Conservation (phyloP, 2,113 vertebrate genomes). For the Pimephales promelas region DNA sequence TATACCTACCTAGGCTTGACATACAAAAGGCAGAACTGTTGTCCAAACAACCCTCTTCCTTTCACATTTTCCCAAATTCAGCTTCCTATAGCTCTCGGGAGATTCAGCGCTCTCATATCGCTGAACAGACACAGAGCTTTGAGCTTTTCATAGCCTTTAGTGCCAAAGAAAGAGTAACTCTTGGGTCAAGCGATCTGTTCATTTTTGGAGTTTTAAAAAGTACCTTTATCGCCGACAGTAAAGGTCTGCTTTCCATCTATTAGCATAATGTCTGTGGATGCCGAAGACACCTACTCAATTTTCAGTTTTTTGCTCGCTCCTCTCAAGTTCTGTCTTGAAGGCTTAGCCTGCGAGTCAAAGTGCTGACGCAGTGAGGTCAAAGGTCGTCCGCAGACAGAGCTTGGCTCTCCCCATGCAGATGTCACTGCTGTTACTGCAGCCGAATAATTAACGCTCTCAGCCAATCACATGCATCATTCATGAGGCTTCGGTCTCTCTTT, state of each 20-base stretch:
- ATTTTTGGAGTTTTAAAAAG: conserved; percentile 24
- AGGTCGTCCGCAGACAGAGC: conserved; percentile 46
- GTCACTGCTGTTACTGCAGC: conserved; percentile 45
- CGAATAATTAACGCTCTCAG: conserved; percentile 57
- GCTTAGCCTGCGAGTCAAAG: conserved; percentile 35
- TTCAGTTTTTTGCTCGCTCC: neutral
- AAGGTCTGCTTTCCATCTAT: conserved; percentile 59
- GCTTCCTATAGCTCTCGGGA: conserved; percentile 26
- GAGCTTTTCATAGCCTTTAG: conserved; percentile 34
- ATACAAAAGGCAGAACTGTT: neutral
- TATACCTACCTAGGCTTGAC: neutral
- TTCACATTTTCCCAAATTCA: conserved; percentile 15
- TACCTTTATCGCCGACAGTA: conserved; percentile 41
- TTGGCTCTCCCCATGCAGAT: conserved; percentile 41
- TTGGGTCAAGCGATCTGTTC: conserved; percentile 49
- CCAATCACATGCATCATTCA: conserved; percentile 57
- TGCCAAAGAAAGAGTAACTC: conserved; percentile 17
- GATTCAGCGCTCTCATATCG: conserved; percentile 4
- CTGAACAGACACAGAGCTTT: conserved; percentile 24
- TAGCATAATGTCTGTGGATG: conserved; percentile 54
- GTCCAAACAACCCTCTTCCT: neutral
- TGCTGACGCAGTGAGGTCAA: conserved; percentile 40
- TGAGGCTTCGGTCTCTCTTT: conserved; percentile 39
- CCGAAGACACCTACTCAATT: conserved; percentile 8
- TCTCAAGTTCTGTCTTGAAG: conserved; percentile 35